Evolutionary conservation across 2,888 invertebrate genomes (phyloP), one percentile per base, ranked within the genome.

Genomic region (Sclerodermus sp.): DNA sequence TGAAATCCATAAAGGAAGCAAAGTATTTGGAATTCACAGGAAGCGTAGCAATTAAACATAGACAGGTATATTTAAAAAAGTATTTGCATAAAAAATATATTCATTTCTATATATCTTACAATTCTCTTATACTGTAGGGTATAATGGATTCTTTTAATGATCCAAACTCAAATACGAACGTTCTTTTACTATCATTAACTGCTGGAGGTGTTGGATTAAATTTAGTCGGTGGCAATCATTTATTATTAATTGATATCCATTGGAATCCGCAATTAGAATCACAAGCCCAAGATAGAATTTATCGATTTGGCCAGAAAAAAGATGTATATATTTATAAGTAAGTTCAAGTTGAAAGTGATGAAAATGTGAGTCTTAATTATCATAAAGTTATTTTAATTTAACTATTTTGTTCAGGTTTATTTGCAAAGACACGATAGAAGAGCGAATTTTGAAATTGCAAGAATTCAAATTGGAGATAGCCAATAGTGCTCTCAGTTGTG

Each of bases 201-300:
- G 96, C 97, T 37, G 97, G 96, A 41, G 97, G 96, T 18, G 95
- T 96, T 13, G 97, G 97, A 16, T 81, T 98, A 12, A 97, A 98
- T 82, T 82, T 97, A 46, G 84, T 91, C 49, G 97, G 96, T 1
- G 97, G 89, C 0, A 96, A 92, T 81, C 93, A 97, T 77, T 83
- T 98, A 41, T 83, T 96, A 29, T 80, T 98, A 30, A 78, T 95
- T 16, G 97, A 98, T 80, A 84, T 94, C 45, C 96, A 97, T 79
- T 98, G 96, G 95, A 98, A 97, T 83, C 97, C 97, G 0, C 96
- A 96, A 70, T 79, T 97, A 40, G 97, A 98, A 79, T 84, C 88
- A 38, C 97, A 97, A 78, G 97, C 96, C 0, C 93, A 92, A 79
- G 97, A 97, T 80, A 83, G 97, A 53, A 88, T 97, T 55, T 95